These are phyloP conservation scores for Tolypeutes matacus DNA, from an alignment of 2,797 vertebrate genomes.

Conservation along the genomic window DNA sequence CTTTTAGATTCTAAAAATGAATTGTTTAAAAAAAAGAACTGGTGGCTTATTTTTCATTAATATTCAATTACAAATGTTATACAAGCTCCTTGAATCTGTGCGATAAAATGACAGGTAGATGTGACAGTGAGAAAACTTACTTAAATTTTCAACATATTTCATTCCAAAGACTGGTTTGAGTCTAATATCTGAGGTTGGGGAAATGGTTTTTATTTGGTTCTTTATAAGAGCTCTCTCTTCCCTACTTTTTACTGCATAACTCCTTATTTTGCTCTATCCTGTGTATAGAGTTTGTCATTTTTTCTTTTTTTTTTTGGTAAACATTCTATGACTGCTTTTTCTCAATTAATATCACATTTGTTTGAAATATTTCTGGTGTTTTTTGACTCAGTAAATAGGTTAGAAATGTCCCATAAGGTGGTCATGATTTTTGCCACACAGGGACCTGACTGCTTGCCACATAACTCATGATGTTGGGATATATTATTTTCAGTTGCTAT, in stretches of 20 bases:
- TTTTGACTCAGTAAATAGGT: conserved; percentile 51
- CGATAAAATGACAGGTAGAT: not conserved
- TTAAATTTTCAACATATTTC: not conserved
- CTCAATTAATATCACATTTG: conserved; percentile 60
- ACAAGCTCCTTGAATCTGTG: not conserved
- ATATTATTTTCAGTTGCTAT: conserved; percentile 72
- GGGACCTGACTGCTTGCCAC: conserved; percentile 63
- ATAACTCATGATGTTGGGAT: conserved; percentile 68
- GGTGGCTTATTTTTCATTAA: conserved; percentile 8
- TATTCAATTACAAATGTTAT: conserved; percentile 1
- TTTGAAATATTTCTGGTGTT: conserved; percentile 67
- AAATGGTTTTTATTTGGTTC: not conserved
- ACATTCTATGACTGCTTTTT: not conserved
- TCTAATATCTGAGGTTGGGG: not conserved
- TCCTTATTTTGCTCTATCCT: conserved; percentile 7
- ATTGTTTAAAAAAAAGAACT: not conserved
- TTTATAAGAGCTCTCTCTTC: not conserved
- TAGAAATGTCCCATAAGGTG: conserved; percentile 49
- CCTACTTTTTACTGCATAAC: not conserved
- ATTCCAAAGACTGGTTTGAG: not conserved
- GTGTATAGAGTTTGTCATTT: not conserved
- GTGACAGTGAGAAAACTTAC: conserved; percentile 1
- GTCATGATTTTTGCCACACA: conserved; percentile 67
- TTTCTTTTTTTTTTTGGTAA: not conserved
- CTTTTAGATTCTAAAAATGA: conserved; percentile 40